Conservation (phyloP, 2,113 vertebrate genomes). For the Ibidorhyncha struthersii region DNA sequence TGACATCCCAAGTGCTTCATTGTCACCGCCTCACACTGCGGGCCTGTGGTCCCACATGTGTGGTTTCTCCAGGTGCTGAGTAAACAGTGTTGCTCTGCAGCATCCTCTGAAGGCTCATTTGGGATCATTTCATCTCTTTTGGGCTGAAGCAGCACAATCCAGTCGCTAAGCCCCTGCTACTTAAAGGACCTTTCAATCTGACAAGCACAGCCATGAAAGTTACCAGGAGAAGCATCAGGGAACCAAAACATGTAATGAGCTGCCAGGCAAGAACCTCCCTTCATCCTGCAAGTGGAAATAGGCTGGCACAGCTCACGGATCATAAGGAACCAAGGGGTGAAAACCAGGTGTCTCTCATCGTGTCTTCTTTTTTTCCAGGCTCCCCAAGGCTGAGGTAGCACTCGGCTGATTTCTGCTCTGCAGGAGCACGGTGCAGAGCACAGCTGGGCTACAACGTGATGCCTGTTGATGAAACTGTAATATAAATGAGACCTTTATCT, state of each 20-base stretch:
- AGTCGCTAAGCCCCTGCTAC: neutral
- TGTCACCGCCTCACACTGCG: fast-evolving
- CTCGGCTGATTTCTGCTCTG: neutral
- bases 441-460: neutral
- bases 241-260: neutral
- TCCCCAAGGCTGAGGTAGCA: neutral
- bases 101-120: neutral
- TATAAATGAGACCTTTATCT: neutral
- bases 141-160: neutral
- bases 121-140: neutral
- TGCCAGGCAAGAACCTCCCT: neutral
- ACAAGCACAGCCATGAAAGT: neutral
- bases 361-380: neutral
- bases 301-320: neutral
- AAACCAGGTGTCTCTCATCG: neutral
- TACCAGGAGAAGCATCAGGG: neutral
- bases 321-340: neutral
- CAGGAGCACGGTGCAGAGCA: neutral
- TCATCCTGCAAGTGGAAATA: neutral
- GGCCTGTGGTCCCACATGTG: no score
- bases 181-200: neutral
- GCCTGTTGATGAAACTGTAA: neutral
- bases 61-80: neutral
- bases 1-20: neutral
- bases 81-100: neutral